These are phyloP conservation scores for Perccottus glenii DNA, from an alignment of 2,113 vertebrate species.

Conservation along the genomic window DNA sequence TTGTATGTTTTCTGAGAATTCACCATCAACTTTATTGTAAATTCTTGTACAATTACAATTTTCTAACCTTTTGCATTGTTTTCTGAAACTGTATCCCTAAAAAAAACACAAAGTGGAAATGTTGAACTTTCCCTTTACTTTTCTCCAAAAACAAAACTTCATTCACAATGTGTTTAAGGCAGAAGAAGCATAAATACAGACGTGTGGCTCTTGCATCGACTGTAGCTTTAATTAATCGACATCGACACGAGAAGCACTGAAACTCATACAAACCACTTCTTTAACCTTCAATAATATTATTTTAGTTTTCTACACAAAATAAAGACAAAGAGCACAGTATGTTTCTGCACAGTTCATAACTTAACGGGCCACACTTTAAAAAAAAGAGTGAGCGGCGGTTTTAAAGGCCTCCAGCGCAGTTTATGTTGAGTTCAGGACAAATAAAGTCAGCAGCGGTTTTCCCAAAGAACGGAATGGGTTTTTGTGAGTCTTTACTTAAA, in stretches of 20 bases:
- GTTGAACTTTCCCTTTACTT: not conserved
- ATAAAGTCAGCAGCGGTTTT: too few species aligned
- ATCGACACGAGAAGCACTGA: too few species aligned
- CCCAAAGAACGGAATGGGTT: too few species aligned
- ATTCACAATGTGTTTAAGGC: conserved; percentile 4
- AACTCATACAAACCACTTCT: too few species aligned
- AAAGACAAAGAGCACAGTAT: not conserved
- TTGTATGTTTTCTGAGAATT: too few species aligned
- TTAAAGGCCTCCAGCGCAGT: not conserved
- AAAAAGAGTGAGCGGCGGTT: not conserved
- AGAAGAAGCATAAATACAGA: conserved; percentile 1
- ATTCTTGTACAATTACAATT: too few species aligned
- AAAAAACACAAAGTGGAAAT: too few species aligned
- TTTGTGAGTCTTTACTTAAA: too few species aligned
- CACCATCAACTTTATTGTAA: too few species aligned
- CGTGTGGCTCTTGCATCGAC: not conserved
- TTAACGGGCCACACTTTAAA: not conserved
- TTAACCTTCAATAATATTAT: not conserved
- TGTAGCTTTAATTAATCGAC: not conserved
- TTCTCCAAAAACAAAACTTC: not conserved
- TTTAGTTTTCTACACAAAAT: not conserved
- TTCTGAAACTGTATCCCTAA: too few species aligned
- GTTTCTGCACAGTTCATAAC: not conserved
- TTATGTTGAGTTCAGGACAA: too few species aligned
- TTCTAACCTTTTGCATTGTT: too few species aligned